Base-by-base conservation (phyloP, 2,888 invertebrate genomes). In the Alitta virens region DNA sequence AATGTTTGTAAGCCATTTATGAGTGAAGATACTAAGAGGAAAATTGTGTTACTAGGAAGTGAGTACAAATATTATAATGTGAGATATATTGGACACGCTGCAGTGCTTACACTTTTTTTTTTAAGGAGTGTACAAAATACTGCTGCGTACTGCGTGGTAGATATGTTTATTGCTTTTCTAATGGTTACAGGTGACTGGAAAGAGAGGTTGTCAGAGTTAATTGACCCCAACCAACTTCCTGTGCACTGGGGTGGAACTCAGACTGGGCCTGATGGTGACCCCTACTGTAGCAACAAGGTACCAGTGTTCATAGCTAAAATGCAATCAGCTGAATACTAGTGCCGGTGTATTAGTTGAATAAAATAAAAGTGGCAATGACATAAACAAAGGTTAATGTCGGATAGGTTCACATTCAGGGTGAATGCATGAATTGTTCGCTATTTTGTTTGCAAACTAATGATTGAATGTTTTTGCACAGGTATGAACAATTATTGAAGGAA, bases 1-100 rank as follows among this genome's bases (percentile, higher is more conserved):
- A 60, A 60, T 24, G 23, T 60, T 23, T 42, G 40, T 23, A 52
- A 42, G 23, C 60, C 60, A 9, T 60, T 60, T 53, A 38, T 60
- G 38, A 60, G 60, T 43, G 60, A 60, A n/a, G 60, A 60, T 42
- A 60, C 60, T 5, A 60, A 60, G 46, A 60, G 43, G 18, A 60
- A 60, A 18, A 60, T 60, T 24, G 12, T 25, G 16, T 7, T 60
- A 3, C 54, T 60, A 1, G 60, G 60, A 26, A 42, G 60, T 60
- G 27, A 54, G 60, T 54, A 50, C 1, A 18, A 21, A 16, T 16
- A 18, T 50, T 50, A 40, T 16, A 16, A 40, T 40, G 42, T 12
- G 42, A 12, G 12, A 40, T 40, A 12, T 40, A 12, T 12, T 14
- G 12, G 12, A 14, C n/a, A 40, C 42, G 42, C 12, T 40, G 42